phyloP scores from a whole-genome alignment of 2,113 vertebrate genomes.

The Meles meles region DNA sequence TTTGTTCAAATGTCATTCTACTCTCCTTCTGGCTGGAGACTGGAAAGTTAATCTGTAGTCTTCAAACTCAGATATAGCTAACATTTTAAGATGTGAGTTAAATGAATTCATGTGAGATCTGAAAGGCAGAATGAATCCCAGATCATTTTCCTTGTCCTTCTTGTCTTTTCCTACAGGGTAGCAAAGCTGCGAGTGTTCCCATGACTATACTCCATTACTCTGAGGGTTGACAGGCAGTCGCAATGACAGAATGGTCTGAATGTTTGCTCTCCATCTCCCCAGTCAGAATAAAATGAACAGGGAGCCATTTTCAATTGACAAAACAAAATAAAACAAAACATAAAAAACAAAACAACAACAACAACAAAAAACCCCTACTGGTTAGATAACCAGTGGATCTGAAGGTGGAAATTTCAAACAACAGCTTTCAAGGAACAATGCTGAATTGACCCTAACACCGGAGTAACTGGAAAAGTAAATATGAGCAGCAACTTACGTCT shows the following conservation, averaged over 20 bases:
- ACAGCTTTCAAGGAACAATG: not conserved
- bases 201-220: accelerated
- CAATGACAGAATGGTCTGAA: not conserved
- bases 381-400: not conserved
- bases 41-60: not conserved
- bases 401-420: not conserved
- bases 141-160: not conserved
- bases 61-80: not conserved
- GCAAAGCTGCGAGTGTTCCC: not conserved
- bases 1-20: not conserved
- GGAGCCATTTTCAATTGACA: not conserved
- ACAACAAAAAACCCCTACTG: too few species aligned
- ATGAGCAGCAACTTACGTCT: not conserved
- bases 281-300: not conserved
- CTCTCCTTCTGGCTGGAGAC: not conserved
- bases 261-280: not conserved
- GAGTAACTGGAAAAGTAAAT: not conserved
- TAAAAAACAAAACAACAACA: too few species aligned
- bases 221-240: not conserved
- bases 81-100: not conserved
- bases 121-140: not conserved
- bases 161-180: not conserved
- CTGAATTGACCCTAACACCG: not conserved
- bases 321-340: not conserved
- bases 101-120: not conserved